Conservation (phyloP, 2,113 vertebrate genomes). For the Phrynocephalus versicolor region DNA sequence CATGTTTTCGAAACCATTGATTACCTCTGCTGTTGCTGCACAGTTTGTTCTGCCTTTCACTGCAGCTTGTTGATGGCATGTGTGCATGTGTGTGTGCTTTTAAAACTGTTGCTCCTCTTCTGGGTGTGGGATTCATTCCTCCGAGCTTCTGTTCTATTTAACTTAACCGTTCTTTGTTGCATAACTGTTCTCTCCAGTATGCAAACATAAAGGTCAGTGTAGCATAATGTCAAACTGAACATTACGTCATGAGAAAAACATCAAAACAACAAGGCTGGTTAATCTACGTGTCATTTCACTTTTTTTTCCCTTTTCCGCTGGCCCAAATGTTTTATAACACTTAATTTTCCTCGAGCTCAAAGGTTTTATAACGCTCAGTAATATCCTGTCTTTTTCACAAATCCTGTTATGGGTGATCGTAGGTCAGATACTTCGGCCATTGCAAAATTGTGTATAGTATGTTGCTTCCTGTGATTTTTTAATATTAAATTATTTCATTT, state of each 20-base stretch:
- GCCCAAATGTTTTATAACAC: background rate
- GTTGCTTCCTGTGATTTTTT: background rate
- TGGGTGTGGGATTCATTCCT: constrained; percentile 32
- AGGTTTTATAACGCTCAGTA: background rate
- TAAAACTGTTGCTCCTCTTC: background rate
- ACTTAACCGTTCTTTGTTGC: constrained; percentile 36
- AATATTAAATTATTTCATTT: background rate
- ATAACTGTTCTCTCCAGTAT: constrained; percentile 36
- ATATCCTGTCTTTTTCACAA: background rate
- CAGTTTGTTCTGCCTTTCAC: background rate
- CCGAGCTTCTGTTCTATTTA: constrained; percentile 40
- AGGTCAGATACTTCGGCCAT: background rate
- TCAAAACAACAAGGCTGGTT: constrained; percentile 6
- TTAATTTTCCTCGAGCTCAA: background rate
- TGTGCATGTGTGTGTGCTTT: background rate
- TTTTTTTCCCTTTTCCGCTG: background rate
- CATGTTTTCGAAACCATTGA: no score
- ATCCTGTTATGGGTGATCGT: background rate
- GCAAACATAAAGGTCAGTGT: constrained; percentile 53
- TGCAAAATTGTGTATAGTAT: background rate
- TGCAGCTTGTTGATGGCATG: background rate
- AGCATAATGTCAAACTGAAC: constrained; percentile 36
- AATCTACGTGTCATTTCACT: background rate
- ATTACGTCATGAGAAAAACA: constrained; percentile 29
- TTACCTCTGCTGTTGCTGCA: no score